A percentile compares a stretch with the other conserved stretches of the same genome.
Conservation (phyloP, 2,797 vertebrate genomes). For the Catamblyrhynchus diadema region DNA sequence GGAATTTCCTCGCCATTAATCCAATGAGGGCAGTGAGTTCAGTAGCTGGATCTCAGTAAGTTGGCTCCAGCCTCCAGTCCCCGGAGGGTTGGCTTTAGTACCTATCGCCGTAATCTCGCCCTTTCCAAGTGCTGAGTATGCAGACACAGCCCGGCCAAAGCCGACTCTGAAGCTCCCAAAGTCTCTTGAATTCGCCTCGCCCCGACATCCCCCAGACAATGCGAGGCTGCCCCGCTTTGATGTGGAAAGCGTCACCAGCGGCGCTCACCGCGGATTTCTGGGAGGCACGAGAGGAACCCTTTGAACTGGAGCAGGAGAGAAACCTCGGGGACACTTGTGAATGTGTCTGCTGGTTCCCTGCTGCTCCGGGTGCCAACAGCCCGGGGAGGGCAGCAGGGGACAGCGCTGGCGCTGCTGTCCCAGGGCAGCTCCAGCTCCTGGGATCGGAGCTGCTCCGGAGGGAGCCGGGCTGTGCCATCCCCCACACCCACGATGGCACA, state of each 20-base stretch:
- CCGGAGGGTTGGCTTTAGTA: neutral
- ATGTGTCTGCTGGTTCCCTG: constrained; percentile 66
- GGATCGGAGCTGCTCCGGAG: fast-evolving
- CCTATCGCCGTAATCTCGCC: neutral
- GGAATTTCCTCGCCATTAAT: neutral
- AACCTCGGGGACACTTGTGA: constrained; percentile 63
- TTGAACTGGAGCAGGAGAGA: constrained; percentile 74
- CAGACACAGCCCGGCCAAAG: neutral
- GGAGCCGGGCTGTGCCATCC: neutral
- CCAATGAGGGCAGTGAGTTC: neutral
- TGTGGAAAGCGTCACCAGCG: constrained; percentile 64
- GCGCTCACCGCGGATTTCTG: constrained; percentile 62
- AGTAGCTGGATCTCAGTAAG: neutral
- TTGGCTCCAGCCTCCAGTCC: neutral
- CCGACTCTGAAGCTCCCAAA: neutral
- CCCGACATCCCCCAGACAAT: constrained; percentile 52
- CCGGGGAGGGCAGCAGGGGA: neutral
- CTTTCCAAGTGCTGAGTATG: neutral
- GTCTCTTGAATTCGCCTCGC: constrained; percentile 12
- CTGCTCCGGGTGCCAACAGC: constrained; percentile 33
- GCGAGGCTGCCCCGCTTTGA: constrained; percentile 55
- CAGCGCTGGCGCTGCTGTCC: neutral
- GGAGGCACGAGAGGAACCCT: constrained; percentile 61
- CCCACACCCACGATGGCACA: fast-evolving
- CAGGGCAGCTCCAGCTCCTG: neutral